Evolutionary conservation across 2,113 vertebrate genomes (phyloP).

Genomic region (Sylvia atricapilla): DNA sequence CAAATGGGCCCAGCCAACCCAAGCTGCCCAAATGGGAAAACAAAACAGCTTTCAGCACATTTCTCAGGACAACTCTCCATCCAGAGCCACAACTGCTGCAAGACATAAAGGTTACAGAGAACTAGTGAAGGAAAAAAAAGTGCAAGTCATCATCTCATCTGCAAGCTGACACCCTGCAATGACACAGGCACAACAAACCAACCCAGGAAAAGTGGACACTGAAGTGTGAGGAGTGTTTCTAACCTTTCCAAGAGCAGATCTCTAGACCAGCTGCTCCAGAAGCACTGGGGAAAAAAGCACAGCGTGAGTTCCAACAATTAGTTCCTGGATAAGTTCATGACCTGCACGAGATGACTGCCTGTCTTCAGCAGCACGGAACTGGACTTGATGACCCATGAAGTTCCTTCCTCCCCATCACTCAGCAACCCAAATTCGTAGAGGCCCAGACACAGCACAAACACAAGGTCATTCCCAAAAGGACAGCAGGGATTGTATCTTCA

Average conservation of each 20-base stretch:
- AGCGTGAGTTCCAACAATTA: not conserved
- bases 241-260: conserved; percentile 22
- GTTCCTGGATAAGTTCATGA: not conserved
- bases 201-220: not conserved
- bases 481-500: not conserved
- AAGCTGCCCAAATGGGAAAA: not conserved
- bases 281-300: not conserved
- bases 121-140: not conserved
- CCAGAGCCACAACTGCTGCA: not conserved
- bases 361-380: not conserved
- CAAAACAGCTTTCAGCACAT: not conserved
- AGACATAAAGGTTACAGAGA: not conserved
- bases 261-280: conserved; percentile 28
- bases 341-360: not conserved
- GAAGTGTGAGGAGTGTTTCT: not conserved
- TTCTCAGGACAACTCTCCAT: not conserved
- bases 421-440: not conserved
- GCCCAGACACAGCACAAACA: not conserved
- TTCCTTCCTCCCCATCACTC: not conserved
- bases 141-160: conserved; percentile 46
- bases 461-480: not conserved
- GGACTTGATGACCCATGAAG: not conserved
- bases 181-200: not conserved
- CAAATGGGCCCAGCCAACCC: not conserved
- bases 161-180: conserved; percentile 12